These are phyloP conservation scores for Tursiops truncatus DNA, from an alignment of 2,113 vertebrate genomes.

Conservation along the genomic window DNA sequence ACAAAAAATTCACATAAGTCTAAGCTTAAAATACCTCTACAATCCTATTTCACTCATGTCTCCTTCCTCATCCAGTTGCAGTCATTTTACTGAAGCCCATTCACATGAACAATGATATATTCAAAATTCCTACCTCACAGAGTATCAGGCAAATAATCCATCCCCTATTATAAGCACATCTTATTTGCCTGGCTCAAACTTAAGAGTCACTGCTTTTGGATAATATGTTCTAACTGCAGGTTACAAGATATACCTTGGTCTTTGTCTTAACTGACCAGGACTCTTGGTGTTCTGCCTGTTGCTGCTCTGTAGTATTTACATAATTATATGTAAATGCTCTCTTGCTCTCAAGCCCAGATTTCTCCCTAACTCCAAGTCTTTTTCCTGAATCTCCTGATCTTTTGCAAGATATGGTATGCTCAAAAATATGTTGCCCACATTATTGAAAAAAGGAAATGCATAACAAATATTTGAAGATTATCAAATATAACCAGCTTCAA, in stretches of 20 bases:
- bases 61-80: background rate
- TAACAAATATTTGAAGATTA: constrained; percentile 2
- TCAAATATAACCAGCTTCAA: background rate
- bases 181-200: background rate
- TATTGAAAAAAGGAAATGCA: background rate
- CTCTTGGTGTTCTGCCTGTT: background rate
- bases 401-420: background rate
- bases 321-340: background rate
- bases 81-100: background rate
- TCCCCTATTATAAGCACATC: background rate
- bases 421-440: background rate
- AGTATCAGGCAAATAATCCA: background rate
- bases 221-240: background rate
- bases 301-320: background rate
- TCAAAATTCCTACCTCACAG: background rate
- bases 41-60: background rate
- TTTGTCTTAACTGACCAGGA: background rate
- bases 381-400: background rate
- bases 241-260: background rate
- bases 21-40: background rate
- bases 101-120: background rate
- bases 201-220: background rate
- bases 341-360: constrained; percentile 2
- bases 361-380: background rate
- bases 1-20: constrained; percentile 26